Conservation (phyloP, 1,140 invertebrate genomes). For the Venturia canescens region DNA sequence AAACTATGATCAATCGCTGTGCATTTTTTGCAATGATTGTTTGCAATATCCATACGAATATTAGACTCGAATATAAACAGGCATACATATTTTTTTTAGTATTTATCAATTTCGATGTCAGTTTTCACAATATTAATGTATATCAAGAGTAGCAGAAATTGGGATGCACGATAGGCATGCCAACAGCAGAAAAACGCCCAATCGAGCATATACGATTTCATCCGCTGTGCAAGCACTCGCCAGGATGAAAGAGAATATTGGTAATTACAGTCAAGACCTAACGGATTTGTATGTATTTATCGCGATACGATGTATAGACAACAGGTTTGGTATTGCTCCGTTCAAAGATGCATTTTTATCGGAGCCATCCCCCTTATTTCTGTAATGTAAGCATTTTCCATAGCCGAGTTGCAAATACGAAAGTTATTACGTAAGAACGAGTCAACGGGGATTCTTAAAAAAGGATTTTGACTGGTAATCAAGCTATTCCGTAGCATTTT, state of each 20-base stretch:
- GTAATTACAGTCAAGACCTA: not conserved
- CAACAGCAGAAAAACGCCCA: not conserved
- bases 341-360: not conserved
- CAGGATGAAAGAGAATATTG: not conserved
- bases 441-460: not conserved
- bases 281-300: not conserved
- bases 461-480: not conserved
- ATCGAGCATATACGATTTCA: not conserved
- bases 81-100: no score
- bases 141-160: not conserved
- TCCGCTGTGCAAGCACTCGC: conserved; percentile 12
- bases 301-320: not conserved
- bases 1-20: not conserved
- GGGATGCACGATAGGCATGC: not conserved
- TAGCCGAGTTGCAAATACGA: not conserved
- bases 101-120: not conserved
- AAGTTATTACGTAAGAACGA: not conserved
- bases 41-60: not conserved
- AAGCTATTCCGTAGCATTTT: not conserved
- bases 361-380: no score
- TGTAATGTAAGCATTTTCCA: no score
- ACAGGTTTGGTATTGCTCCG: not conserved
- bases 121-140: not conserved
- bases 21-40: not conserved
- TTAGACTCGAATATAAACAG: no score